Conservation (phyloP, 64 coral and sea anemone genomes). For the Anthopleura sola region DNA sequence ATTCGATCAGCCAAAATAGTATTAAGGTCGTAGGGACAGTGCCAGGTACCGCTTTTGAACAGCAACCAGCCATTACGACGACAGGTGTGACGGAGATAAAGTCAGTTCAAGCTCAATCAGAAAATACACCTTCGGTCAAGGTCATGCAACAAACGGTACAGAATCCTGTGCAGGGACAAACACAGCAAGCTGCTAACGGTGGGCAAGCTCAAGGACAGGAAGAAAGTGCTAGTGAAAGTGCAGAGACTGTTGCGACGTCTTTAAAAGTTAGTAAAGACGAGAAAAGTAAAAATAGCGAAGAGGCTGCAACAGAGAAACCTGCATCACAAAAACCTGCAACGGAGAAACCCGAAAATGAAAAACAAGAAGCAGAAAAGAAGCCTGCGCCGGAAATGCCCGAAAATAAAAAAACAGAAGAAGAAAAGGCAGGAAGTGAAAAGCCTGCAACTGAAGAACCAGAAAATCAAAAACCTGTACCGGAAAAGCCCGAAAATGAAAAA, state of each 20-base stretch:
- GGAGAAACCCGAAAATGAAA: background rate
- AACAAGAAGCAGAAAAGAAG: background rate
- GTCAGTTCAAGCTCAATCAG: background rate
- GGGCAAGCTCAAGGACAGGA: background rate
- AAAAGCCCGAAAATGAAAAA: background rate
- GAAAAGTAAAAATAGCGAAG: background rate
- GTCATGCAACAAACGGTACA: background rate
- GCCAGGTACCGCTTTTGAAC: background rate
- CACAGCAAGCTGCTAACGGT: background rate
- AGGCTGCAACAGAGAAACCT: background rate
- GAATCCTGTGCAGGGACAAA: background rate
- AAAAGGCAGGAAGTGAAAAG: background rate
- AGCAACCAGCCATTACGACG: background rate
- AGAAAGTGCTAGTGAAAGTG: background rate
- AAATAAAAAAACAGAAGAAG: background rate
- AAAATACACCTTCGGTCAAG: background rate
- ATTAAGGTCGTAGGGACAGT: constrained; percentile 3
- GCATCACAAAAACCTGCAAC: background rate
- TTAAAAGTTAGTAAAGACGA: background rate
- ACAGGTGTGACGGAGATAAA: constrained; percentile 3
- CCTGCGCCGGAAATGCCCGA: background rate
- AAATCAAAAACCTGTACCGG: background rate
- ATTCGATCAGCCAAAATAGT: background rate
- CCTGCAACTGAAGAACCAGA: background rate
- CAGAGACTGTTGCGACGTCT: no score